A percentile compares a stretch with the other conserved stretches of the same genome.
These are phyloP conservation scores for Chrysopilus asiliformis DNA, from an alignment of 2,888 invertebrate species.

Conservation along the genomic window DNA sequence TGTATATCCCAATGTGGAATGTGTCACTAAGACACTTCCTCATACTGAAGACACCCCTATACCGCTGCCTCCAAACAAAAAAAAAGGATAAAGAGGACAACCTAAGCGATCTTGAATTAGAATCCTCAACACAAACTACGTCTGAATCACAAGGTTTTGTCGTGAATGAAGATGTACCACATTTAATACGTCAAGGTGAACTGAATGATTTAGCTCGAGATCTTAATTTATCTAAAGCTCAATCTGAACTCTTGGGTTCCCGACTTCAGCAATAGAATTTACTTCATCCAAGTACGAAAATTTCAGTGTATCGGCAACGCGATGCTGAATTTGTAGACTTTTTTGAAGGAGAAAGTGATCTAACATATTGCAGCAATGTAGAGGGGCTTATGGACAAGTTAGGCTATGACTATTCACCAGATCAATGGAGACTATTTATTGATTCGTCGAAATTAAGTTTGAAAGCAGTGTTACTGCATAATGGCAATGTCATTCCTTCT, in stretches of 20 bases:
- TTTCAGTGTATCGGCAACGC: slow-evolving; percentile 1
- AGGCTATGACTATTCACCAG: slow-evolving; percentile 1
- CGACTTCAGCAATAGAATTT: slow-evolving; percentile 2
- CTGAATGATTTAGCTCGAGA: slow-evolving; percentile 1
- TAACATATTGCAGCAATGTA: slow-evolving; percentile 3
- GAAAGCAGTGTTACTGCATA: slow-evolving; percentile 18
- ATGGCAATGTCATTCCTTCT: slow-evolving; percentile 13
- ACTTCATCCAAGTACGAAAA: neutral
- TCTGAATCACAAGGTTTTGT: neutral
- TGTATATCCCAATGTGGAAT: slow-evolving; percentile 1
- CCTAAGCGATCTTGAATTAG: neutral
- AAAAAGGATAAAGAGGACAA: neutral
- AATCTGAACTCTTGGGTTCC: slow-evolving; percentile 1
- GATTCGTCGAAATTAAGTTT: slow-evolving; percentile 18
- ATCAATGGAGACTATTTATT: slow-evolving; percentile 18
- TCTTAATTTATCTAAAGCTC: slow-evolving; percentile 2
- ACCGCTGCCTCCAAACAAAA: neutral
- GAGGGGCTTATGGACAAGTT: neutral
- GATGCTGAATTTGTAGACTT: slow-evolving; percentile 1
- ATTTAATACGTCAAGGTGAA: slow-evolving; percentile 2
- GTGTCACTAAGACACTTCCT: too few species aligned
- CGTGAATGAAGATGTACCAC: slow-evolving; percentile 1
- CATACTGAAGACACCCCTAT: neutral
- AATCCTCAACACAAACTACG: neutral
- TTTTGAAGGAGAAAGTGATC: neutral